Evolutionary conservation across 92 coral and sea anemone genomes (phyloP), one percentile per base, ranked within the genome.

Genomic region (Epizoanthus scotinus): DNA sequence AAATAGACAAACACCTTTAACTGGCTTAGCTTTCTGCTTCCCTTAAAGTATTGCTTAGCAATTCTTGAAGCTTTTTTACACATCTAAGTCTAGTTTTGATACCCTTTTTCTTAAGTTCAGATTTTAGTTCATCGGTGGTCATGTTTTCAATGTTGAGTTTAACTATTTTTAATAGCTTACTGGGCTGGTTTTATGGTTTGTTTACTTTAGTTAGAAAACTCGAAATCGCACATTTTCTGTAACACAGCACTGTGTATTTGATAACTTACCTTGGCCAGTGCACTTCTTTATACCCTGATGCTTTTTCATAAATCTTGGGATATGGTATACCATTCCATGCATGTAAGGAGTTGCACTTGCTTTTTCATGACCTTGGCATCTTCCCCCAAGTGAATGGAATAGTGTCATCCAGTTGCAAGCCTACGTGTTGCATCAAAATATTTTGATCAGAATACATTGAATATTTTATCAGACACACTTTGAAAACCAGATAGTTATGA

Each of bases 291-390:
- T 84, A 4, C 84, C 84, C 77, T 78, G 71, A 77, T 78, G 84
- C 87, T 90, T 54, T 63, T 69, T 81, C 70, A 88, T 83, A 56
- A 83, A 85, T 14, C 64, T 31, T 47, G 90, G 91, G 8, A 88
- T 78, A 74, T 88, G 92, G 73, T 88, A 88, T 7, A 80, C 85
- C 83, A 87, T 56, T 8, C 77, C 90, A 85, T 88, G 92, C 87
- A 91, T 85, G 69, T 91, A 88, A 4, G 89, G 93, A 21, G 93
- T 89, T 0, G 84, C 84, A 19, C 83, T 1, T 17, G 63, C 54
- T 8, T 71, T 85, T 3, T 78, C 79, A 42, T 84, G 26, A 9
- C 92, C 92, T 52, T 26, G 5, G 19, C 73, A 53, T 10, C 6
- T 44, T 18, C 87, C 87, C 0, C 84, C 89, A 67, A 85, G 78